Conservation (phyloP, 2,113 vertebrate species). For the Brienomyrus brachyistius region DNA sequence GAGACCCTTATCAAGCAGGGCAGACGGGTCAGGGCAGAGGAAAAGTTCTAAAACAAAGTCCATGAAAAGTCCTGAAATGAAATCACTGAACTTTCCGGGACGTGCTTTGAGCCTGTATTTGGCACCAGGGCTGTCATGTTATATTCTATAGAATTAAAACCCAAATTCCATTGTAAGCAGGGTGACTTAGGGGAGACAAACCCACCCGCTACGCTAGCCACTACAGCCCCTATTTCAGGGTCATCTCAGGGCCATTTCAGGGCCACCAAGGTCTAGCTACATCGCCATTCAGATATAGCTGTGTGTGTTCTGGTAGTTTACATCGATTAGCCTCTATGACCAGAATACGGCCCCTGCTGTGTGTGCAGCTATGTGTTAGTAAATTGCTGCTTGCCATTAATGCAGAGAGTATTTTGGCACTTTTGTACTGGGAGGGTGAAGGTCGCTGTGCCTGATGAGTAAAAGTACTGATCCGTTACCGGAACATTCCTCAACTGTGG, state of each 20-base stretch:
- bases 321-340: neutral
- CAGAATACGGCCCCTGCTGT: neutral
- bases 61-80: neutral
- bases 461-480: neutral
- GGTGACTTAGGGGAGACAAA: neutral
- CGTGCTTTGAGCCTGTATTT: neutral
- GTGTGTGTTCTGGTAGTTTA: neutral
- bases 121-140: neutral
- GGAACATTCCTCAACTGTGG: neutral
- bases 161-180: neutral
- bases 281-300: neutral
- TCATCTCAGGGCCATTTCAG: neutral
- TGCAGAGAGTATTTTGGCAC: neutral
- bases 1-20: neutral
- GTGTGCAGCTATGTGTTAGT: neutral
- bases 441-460: neutral
- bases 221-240: neutral
- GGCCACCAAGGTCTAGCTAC: neutral
- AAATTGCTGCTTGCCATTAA: neutral
- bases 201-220: neutral
- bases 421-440: neutral
- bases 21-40: neutral
- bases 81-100: neutral
- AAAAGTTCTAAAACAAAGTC: neutral
- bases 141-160: neutral